Conservation (phyloP, 2,797 vertebrate species). For the Lepilemur ruficaudatus region DNA sequence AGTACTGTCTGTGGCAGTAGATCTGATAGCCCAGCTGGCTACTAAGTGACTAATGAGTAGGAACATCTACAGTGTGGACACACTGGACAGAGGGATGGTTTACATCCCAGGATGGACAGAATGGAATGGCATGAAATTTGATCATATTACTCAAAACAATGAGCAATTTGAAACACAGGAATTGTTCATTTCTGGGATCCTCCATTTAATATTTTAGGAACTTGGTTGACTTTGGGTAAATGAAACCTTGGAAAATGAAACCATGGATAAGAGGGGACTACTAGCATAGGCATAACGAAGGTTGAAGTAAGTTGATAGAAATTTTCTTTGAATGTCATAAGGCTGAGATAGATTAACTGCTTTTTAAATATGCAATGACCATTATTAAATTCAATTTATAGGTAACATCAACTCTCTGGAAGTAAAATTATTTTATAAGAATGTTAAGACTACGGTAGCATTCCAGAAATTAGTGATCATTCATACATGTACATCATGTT, state of each 20-base stretch:
- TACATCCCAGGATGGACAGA: not conserved
- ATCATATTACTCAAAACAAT: not conserved
- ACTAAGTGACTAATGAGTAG: not conserved
- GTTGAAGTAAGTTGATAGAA: not conserved
- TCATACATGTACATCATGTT: not conserved
- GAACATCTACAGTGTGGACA: not conserved
- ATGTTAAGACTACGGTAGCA: not conserved
- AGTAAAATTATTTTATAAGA: not conserved
- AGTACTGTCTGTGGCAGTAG: not conserved
- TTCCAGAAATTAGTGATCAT: not conserved
- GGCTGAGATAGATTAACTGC: not conserved
- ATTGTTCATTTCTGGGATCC: not conserved
- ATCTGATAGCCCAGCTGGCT: not conserved
- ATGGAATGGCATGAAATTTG: not conserved
- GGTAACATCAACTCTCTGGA: not conserved
- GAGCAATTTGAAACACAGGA: not conserved
- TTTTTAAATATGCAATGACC: not conserved
- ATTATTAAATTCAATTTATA: not conserved
- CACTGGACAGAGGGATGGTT: not conserved
- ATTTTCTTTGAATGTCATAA: not conserved
- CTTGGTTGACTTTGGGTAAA: not conserved
- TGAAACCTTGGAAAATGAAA: not conserved
- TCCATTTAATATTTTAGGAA: not conserved
- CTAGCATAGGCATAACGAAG: not conserved
- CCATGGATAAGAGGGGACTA: not conserved